A percentile compares a stretch with the other conserved stretches of the same genome.
These are phyloP conservation scores for Micromesistius poutassou DNA, from an alignment of 2,797 vertebrate genomes.

Conservation along the genomic window DNA sequence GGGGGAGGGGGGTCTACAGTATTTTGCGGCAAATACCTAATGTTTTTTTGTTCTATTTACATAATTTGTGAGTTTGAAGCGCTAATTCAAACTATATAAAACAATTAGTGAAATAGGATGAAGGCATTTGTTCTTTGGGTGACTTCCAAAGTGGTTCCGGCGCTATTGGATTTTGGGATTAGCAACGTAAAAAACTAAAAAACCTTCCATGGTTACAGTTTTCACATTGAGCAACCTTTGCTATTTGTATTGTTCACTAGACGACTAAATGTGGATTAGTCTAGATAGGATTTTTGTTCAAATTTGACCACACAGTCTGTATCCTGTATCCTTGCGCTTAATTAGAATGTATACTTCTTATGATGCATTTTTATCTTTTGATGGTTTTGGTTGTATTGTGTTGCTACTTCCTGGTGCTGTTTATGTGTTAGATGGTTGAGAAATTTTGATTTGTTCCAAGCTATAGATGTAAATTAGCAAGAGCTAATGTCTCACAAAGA, in stretches of 20 bases:
- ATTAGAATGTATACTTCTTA: background rate
- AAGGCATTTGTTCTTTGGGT: background rate
- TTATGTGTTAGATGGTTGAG: background rate
- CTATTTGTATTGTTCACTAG: background rate
- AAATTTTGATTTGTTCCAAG: background rate
- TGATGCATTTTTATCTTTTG: background rate
- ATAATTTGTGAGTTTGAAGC: background rate
- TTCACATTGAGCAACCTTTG: background rate
- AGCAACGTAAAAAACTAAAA: background rate
- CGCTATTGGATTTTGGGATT: background rate
- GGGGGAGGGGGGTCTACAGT: too few relatives aligned
- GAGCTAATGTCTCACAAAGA: background rate
- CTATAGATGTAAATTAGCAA: background rate
- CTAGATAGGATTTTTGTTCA: background rate
- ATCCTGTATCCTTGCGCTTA: background rate
- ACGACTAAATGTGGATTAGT: background rate
- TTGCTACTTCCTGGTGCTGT: background rate
- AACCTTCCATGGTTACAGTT: background rate
- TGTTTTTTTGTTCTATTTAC: background rate
- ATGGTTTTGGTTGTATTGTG: background rate
- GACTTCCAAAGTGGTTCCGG: background rate
- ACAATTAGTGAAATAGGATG: background rate
- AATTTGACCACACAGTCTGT: background rate
- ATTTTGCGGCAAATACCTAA: too few relatives aligned
- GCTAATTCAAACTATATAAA: background rate